Conservation (phyloP, 2,888 invertebrate species). For the Dioctria linearis region DNA sequence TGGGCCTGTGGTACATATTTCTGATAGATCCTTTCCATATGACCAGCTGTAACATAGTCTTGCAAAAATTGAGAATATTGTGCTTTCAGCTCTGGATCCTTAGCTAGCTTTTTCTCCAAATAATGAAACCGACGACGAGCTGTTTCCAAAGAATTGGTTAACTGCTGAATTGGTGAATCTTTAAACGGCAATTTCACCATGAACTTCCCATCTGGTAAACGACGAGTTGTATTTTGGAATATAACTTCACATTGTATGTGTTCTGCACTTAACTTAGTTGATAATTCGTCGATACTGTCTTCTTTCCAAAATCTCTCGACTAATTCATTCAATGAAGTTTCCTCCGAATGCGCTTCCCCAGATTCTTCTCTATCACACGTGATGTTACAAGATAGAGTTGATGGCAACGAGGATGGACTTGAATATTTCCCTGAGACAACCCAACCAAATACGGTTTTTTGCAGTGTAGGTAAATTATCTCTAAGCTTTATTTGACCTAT, state of each 20-base stretch:
- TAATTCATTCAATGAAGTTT: background rate
- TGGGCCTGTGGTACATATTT: background rate
- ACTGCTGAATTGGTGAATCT: background rate
- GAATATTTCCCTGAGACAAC: too few species aligned
- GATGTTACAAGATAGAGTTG: too few species aligned
- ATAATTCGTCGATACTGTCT: background rate
- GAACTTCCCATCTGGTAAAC: conserved; percentile 1
- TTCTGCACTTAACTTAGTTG: background rate
- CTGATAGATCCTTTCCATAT: conserved; percentile 22
- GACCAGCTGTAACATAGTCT: conserved; percentile 32
- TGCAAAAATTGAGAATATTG: conserved; percentile 50
- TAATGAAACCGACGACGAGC: background rate
- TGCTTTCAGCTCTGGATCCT: background rate
- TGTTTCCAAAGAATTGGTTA: background rate
- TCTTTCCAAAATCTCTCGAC: conserved; percentile 25
- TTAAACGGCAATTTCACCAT: background rate
- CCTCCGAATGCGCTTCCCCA: too few species aligned
- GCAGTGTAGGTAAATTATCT: too few species aligned
- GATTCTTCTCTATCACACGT: too few species aligned
- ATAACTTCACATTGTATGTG: background rate
- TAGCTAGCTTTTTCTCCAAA: background rate
- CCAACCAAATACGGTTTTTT: too few species aligned
- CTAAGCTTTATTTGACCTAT: too few species aligned
- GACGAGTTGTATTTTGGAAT: background rate
- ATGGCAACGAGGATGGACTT: too few species aligned